Conservation (phyloP, 1,140 invertebrate genomes). For the Drosophila guanche region DNA sequence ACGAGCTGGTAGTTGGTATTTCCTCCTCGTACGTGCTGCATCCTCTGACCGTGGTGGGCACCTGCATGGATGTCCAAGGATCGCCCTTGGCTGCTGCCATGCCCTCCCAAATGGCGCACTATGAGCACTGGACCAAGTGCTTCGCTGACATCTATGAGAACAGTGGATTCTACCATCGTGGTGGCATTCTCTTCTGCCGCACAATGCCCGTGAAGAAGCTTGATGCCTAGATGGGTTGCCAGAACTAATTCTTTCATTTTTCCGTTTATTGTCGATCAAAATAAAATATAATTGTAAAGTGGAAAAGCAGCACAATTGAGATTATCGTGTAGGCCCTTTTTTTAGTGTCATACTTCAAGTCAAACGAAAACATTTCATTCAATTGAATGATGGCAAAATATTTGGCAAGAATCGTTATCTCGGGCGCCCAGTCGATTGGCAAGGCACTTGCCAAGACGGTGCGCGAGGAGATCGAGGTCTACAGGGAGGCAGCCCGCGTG, state of each 20-base stretch:
- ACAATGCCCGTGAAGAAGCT: conserved; percentile 34
- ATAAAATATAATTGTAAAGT: too few relatives aligned
- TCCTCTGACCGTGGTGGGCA: conserved; percentile 48
- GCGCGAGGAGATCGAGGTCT: conserved; percentile 60
- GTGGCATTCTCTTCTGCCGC: conserved; percentile 51
- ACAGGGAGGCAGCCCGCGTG: conserved; percentile 75
- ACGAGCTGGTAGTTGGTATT: conserved; percentile 9
- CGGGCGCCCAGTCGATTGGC: conserved; percentile 50
- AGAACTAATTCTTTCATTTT: too few relatives aligned
- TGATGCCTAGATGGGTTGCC: background rate
- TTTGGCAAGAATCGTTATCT: conserved; percentile 39
- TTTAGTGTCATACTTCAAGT: too few relatives aligned
- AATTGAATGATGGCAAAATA: conserved; percentile 43
- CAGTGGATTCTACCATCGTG: conserved; percentile 49
- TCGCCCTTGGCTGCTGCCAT: conserved; percentile 44
- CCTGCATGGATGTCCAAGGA: conserved; percentile 58
- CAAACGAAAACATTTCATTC: too few relatives aligned
- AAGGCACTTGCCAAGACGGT: conserved; percentile 55
- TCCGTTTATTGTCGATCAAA: too few relatives aligned
- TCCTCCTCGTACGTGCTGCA: conserved; percentile 19
- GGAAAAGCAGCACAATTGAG: too few relatives aligned
- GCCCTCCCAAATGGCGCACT: conserved; percentile 59
- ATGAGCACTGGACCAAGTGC: conserved; percentile 57
- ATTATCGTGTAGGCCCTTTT: too few relatives aligned
- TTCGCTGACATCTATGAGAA: conserved; percentile 43